phyloP scores from a whole-genome alignment of 2,113 vertebrate species.

The Todiramphus saurophagus region DNA sequence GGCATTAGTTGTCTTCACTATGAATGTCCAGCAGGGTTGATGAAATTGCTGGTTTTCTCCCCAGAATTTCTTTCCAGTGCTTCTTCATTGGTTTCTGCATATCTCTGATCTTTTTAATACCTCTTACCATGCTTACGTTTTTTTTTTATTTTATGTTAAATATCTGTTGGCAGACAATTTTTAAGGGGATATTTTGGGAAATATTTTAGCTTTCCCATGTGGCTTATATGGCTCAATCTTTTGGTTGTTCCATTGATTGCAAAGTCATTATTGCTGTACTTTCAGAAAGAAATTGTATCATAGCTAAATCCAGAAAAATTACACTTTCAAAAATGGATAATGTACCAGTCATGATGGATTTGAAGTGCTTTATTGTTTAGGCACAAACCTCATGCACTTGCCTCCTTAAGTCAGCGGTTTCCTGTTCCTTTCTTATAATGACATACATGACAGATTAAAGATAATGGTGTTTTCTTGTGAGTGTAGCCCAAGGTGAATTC shows the following conservation, averaged over 20 bases:
- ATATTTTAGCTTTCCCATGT: neutral
- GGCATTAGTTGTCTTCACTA: neutral
- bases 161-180: neutral
- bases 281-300: neutral
- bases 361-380: neutral
- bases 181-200: neutral
- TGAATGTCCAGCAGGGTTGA: neutral
- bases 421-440: neutral
- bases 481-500: neutral
- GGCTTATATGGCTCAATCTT: neutral
- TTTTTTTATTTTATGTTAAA: neutral
- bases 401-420: neutral
- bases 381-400: neutral
- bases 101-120: neutral
- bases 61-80: neutral
- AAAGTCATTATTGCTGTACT: neutral
- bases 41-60: neutral
- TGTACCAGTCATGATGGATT: neutral
- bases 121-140: neutral
- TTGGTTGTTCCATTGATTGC: neutral
- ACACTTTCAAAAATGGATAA: neutral
- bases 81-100: neutral
- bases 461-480: slow-evolving; percentile 17
- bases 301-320: neutral
- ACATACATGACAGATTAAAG: slow-evolving; percentile 46